Base-by-base conservation (phyloP, 1,140 invertebrate species). In the Pseudoatta argentina region DNA sequence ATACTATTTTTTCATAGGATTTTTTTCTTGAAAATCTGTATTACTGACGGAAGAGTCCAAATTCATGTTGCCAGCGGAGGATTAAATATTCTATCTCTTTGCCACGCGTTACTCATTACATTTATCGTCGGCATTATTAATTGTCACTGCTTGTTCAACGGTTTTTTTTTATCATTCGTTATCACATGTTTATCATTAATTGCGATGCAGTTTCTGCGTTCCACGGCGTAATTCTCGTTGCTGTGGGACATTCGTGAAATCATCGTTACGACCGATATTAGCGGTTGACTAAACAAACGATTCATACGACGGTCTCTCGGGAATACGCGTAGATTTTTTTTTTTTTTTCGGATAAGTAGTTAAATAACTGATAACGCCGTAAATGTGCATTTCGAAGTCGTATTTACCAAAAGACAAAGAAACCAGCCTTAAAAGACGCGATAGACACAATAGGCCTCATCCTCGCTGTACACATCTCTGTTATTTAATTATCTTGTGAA, bases 401-500 rank as follows among this genome's bases (percentile, higher is more conserved):
- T 82, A 82, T 73, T 82, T 61, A 53, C 55, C 67, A 59, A 81
- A 64, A 64, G 63, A 76, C 59, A 44, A 76, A 85, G 55, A 30
- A 83, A 57, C 16, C 14, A 7, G 16, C 0, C 8, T 10, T 10
- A 12, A 44, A 44, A 44, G 39, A 44, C 16, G 73, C 39, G n/a
- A 14, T 30, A 14, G 51, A 71, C 30, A 55, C 30, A 55, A 71
- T n/a, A 81, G 64, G 34, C 59, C 27, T 8, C 18, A 10, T 61
- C 10, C 18, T 44, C 24, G 18, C 16, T 16, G 21, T n/a, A 39
- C 48, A 7, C 34, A 30, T 53, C 48, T 27, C 1, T n/a, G 8
- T 77, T 14, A 78, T 78, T 66, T 85, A 76, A 78, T 85, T 76
- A 77, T 78, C 72, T 55, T 12, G 12, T 39, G 27, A 83, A 83